Conservation (phyloP, 2,797 vertebrate genomes). For the Sebastes paucispinis region DNA sequence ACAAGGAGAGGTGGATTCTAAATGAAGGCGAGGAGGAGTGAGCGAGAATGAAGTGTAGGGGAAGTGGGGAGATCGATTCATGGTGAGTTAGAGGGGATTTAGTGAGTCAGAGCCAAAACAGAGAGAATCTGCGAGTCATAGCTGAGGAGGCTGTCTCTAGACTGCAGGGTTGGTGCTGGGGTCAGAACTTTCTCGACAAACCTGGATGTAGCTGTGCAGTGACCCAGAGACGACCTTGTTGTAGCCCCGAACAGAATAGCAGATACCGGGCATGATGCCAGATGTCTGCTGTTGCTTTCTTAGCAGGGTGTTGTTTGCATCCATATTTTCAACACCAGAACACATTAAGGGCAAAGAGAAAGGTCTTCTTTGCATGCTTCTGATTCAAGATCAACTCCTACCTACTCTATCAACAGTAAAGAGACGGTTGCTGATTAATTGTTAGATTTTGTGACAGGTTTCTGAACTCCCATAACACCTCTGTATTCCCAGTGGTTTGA, state of each 20-base stretch:
- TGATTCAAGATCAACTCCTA: not conserved
- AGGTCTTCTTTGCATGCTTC: not conserved
- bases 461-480: not conserved
- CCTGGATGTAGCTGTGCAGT: constrained; percentile 19
- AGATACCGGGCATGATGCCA: constrained; percentile 38
- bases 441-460: not conserved
- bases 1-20: constrained; percentile 69
- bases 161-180: constrained; percentile 5
- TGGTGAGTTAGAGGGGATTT: constrained; percentile 69
- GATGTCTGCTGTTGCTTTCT: constrained; percentile 32
- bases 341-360: not conserved
- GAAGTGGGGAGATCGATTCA: constrained; percentile 65
- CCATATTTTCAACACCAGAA: constrained; percentile 14
- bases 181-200: constrained; percentile 17
- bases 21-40: constrained; percentile 67
- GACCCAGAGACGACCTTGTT: constrained; percentile 61
- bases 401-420: not conserved
- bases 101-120: constrained; percentile 58
- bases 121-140: constrained; percentile 49
- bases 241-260: constrained; percentile 19
- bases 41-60: constrained; percentile 50
- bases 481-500: not conserved
- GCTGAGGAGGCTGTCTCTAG: constrained; percentile 29
- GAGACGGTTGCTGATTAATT: not conserved
- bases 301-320: constrained; percentile 1